Conservation (phyloP, 2,113 vertebrate genomes). For the Chlamydotis undulata region DNA sequence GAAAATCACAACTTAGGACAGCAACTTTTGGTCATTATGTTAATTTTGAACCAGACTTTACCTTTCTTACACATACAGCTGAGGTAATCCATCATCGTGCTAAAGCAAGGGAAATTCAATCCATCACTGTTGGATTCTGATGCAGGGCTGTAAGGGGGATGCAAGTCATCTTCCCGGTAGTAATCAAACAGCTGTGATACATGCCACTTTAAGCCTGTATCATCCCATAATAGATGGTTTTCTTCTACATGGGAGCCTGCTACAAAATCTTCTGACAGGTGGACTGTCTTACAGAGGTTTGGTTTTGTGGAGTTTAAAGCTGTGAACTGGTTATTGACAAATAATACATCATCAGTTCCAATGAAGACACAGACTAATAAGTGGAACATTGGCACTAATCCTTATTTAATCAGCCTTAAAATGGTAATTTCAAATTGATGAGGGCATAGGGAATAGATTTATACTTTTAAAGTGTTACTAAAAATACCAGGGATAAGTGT, state of each 20-base stretch:
- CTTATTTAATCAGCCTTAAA: slow-evolving; percentile 87
- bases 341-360: slow-evolving; percentile 84
- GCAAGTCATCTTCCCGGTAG: slow-evolving; percentile 73
- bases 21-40: slow-evolving; percentile 51
- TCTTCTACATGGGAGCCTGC: slow-evolving; percentile 69
- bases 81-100: slow-evolving; percentile 78
- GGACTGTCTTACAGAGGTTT: slow-evolving; percentile 74
- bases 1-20: slow-evolving; percentile 21
- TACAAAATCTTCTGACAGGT: slow-evolving; percentile 76
- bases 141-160: slow-evolving; percentile 69
- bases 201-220: slow-evolving; percentile 77
- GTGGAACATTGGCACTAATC: slow-evolving; percentile 86
- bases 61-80: slow-evolving; percentile 61
- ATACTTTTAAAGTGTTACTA: slow-evolving; percentile 77
- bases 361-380: slow-evolving; percentile 85
- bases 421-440: slow-evolving; percentile 84
- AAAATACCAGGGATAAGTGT: slow-evolving; percentile 73
- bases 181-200: slow-evolving; percentile 84
- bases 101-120: slow-evolving; percentile 74
- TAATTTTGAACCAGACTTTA: slow-evolving; percentile 73
- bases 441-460: slow-evolving; percentile 81
- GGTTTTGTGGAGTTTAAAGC: slow-evolving; percentile 75
- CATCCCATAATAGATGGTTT: slow-evolving; percentile 78
- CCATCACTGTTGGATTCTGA: slow-evolving; percentile 78
- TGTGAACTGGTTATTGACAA: slow-evolving; percentile 84